A percentile compares a stretch with the other conserved stretches of the same genome.
phyloP scores from a whole-genome alignment of 2,113 vertebrate genomes.

The Antennarius striatus region DNA sequence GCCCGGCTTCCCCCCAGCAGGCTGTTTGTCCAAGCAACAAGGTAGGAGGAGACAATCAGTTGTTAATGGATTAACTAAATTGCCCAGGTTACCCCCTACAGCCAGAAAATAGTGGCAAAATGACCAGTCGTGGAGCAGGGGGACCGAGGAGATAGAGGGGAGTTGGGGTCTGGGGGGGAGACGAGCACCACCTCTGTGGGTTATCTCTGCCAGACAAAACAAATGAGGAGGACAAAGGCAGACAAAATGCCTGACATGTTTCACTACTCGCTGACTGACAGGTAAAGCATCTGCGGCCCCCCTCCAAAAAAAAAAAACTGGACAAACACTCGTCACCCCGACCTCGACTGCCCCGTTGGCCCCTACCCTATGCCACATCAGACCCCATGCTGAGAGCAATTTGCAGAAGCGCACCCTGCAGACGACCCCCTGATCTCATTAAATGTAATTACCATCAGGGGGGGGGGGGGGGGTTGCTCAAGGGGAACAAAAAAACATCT shows the following conservation, averaged over 20 bases:
- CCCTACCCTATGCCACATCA: constrained; percentile 46
- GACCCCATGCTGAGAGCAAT: constrained; percentile 77
- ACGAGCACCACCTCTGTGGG: constrained; percentile 50
- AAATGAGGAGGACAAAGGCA: constrained; percentile 57
- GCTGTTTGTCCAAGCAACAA: constrained; percentile 83
- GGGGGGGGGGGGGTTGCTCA: constrained; percentile 17
- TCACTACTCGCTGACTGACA: constrained; percentile 54
- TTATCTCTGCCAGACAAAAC: constrained; percentile 67
- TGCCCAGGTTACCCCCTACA: constrained; percentile 69
- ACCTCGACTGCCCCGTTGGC: constrained; percentile 25
- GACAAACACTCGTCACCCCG: constrained; percentile 52
- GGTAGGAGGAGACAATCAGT: constrained; percentile 88
- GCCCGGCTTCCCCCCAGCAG: constrained; percentile 20
- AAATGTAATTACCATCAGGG: constrained; percentile 79
- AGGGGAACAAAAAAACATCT: constrained; percentile 7
- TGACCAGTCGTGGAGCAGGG: constrained; percentile 60
- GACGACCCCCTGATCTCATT: constrained; percentile 77
- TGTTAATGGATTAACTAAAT: constrained; percentile 89
- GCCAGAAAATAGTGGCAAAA: constrained; percentile 65
- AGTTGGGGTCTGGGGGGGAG: constrained; percentile 42
- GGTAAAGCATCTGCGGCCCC: constrained; percentile 19
- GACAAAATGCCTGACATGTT: constrained; percentile 64
- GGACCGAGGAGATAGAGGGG: constrained; percentile 33
- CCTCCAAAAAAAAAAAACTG: constrained; percentile 12
- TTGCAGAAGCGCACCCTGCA: constrained; percentile 69